Evolutionary conservation across 2,797 vertebrate species (phyloP).

Genomic region (Chelon labrosus): DNA sequence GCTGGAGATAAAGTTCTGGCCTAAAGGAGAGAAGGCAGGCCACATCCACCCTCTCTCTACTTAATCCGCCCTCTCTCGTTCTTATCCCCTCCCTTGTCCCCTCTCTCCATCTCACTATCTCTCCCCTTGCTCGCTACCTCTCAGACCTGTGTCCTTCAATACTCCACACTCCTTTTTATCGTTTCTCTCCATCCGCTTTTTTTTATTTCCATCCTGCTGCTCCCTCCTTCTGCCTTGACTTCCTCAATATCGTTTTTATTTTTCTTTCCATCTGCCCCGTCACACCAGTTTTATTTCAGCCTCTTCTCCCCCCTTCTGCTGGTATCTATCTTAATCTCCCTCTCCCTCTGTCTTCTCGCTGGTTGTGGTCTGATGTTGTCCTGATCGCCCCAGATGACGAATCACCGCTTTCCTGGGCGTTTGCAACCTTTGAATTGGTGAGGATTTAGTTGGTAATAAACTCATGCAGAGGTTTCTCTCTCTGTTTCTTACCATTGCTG

Average conservation of each 20-base stretch:
- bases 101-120: slow-evolving; percentile 66
- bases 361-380: slow-evolving; percentile 8
- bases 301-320: not conserved
- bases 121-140: slow-evolving; percentile 41
- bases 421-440: not conserved
- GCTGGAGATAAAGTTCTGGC: slow-evolving; percentile 75
- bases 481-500: no score
- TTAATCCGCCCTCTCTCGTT: slow-evolving; percentile 56
- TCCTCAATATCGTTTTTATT: slow-evolving; percentile 33
- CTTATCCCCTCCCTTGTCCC: slow-evolving; percentile 55
- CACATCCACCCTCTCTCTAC: slow-evolving; percentile 58
- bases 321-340: not conserved
- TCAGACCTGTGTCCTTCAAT: slow-evolving; percentile 60
- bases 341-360: not conserved
- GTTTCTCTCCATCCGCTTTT: not conserved
- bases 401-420: slow-evolving; percentile 7
- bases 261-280: slow-evolving; percentile 19
- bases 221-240: slow-evolving; percentile 21
- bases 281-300: slow-evolving; percentile 9
- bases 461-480: not conserved
- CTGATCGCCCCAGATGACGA: slow-evolving; percentile 15
- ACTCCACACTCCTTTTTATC: slow-evolving; percentile 24
- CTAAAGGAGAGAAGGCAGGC: slow-evolving; percentile 57
- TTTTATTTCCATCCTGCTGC: slow-evolving; percentile 10
- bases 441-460: slow-evolving; percentile 2